A percentile compares a stretch with the other conserved stretches of the same genome.
Evolutionary conservation across 2,888 invertebrate species (phyloP).

Genomic region (Pterostichus madidus): DNA sequence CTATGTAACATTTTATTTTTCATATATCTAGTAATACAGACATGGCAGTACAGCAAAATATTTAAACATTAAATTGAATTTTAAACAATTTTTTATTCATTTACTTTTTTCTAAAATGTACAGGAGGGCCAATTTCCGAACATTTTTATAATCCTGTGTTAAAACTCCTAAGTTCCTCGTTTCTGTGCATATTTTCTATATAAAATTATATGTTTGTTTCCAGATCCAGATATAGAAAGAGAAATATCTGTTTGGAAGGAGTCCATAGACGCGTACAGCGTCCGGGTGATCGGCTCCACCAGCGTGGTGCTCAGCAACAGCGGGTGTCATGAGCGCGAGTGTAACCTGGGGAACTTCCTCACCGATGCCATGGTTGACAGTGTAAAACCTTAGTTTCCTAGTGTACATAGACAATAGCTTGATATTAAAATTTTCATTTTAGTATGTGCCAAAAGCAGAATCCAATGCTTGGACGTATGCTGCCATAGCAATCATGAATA

Average conservation of each 20-base stretch:
- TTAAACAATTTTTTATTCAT: too few relatives aligned
- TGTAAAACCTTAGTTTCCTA: conserved; percentile 76
- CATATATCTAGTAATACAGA: too few relatives aligned
- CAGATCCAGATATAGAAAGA: conserved; percentile 82
- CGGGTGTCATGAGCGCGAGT: conserved; percentile 82
- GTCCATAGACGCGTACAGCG: conserved; percentile 79
- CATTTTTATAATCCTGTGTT: too few relatives aligned
- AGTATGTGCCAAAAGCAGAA: conserved; percentile 78
- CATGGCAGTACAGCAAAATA: too few relatives aligned
- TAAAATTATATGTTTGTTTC: too few relatives aligned
- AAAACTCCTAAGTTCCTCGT: too few relatives aligned
- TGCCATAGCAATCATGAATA: conserved; percentile 83
- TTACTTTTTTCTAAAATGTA: too few relatives aligned
- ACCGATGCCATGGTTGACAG: conserved; percentile 85
- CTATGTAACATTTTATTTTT: too few relatives aligned
- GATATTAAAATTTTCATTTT: conserved; percentile 60
- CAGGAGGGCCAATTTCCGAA: too few relatives aligned
- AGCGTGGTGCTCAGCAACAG: conserved; percentile 80
- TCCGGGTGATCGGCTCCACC: conserved; percentile 80
- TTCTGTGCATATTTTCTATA: too few relatives aligned
- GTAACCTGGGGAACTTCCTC: conserved; percentile 86
- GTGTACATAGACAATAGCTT: not conserved
- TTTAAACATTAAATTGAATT: too few relatives aligned
- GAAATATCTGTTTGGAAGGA: conserved; percentile 82
- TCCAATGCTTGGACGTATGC: conserved; percentile 83